Base-by-base conservation (phyloP, 2,113 vertebrate genomes). In the Podilymbus podiceps region DNA sequence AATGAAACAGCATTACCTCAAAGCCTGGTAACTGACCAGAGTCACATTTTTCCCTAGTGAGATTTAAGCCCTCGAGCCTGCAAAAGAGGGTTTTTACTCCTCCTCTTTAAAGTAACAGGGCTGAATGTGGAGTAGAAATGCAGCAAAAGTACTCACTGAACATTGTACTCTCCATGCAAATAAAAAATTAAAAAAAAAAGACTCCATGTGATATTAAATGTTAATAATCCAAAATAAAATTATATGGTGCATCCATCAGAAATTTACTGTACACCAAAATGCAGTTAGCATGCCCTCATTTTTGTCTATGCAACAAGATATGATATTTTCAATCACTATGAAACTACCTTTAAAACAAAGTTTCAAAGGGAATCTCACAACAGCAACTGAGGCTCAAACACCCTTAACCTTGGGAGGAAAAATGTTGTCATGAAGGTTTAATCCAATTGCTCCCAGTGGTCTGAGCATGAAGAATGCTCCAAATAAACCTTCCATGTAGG, bases 381-480 rank as follows among this genome's bases (percentile, higher is more conserved):
- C 33, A 88, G 62, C 53, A 88, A 44, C 69, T 91, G 5, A 0
- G 81, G 78, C 77, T 95, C 52, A 94, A 92, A 84, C 33, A 73
- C 23, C 66, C 58, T 24, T 33, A 74, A 88, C 81, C 67, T 85
- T 30, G 68, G 52, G 59, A 89, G 75, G 24, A 85, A 93, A 63
- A 77, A 80, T 16, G 72, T 69, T 7, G 12, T 76, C 62, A 66
- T 55, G 35, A 59, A 94, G 35, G 31, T 58, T 93, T 66, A 96
- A 73, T 85, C 66, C 53, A 12, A 91, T 92, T 87, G 71, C 67
- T 87, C 12, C 17, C 93, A 95, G 71, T 82, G 94, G 87, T 71
- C 38, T 94, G 89, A 96, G 84, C 86, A 89, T 19, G 74, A 96
- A 80, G 66, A 92, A 95, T 40, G 50, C 89, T 67, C 89, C 94